A percentile compares a stretch with the other conserved stretches of the same genome.
phyloP scores from a whole-genome alignment of 2,113 vertebrate species.

The Pelmatolapia mariae region DNA sequence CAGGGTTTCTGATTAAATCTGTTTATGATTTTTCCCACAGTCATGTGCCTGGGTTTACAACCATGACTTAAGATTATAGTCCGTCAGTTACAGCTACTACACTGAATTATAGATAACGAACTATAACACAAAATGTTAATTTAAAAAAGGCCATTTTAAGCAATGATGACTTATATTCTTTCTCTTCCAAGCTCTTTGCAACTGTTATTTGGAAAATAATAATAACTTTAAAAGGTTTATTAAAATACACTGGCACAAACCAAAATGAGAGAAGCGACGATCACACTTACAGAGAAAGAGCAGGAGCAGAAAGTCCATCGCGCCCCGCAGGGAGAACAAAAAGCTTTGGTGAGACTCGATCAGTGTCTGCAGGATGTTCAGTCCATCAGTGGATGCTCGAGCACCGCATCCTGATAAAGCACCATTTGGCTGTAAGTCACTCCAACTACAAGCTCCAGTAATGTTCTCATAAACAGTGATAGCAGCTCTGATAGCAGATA shows the following conservation, averaged over 20 bases:
- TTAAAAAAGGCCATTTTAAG: neutral
- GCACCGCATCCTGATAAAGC: neutral
- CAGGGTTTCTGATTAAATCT: neutral
- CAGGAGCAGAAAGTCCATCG: neutral
- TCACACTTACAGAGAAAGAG: neutral
- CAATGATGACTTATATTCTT: neutral
- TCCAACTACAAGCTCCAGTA: neutral
- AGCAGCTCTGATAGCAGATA: neutral
- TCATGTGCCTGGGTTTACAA: neutral
- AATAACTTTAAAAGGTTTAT: neutral
- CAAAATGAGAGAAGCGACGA: rapidly evolving
- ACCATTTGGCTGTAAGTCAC: neutral
- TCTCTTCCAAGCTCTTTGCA: neutral
- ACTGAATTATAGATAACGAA: neutral
- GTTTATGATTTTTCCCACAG: neutral
- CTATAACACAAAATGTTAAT: neutral
- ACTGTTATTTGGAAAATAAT: neutral
- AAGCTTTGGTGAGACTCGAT: neutral
- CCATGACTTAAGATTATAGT: neutral
- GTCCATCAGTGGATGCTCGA: neutral
- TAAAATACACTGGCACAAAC: neutral
- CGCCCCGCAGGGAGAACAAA: neutral
- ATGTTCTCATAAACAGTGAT: neutral
- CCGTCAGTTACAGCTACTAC: neutral
- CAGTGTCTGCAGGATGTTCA: neutral